These are phyloP conservation scores for Polypterus bichir DNA, from an alignment of 2,113 vertebrate genomes.

Conservation along the genomic window DNA sequence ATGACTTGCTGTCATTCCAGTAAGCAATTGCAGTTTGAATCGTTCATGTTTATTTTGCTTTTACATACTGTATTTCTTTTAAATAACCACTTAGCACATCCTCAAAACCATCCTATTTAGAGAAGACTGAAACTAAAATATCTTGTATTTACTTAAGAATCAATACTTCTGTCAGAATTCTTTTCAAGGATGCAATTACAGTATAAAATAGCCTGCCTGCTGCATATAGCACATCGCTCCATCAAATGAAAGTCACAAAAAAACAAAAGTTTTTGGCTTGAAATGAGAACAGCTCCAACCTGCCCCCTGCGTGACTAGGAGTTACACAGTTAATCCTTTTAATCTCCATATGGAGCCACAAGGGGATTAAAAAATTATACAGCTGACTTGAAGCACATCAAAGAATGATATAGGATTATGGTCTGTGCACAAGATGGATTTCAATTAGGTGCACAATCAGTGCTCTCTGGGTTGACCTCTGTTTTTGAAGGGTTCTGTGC, in stretches of 20 bases:
- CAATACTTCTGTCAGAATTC: neutral
- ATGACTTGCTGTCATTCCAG: too few species aligned
- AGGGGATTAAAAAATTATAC: constrained; percentile 17
- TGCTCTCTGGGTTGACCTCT: neutral
- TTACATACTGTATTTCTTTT: too few species aligned
- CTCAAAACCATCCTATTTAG: neutral
- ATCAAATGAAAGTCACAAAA: neutral
- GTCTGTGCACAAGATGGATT: constrained; percentile 4
- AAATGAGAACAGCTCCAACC: neutral
- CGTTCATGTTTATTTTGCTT: too few species aligned
- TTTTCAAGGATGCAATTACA: neutral
- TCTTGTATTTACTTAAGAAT: too few species aligned
- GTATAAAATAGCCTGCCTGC: neutral
- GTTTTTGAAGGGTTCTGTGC: constrained; percentile 2
- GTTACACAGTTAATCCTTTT: constrained; percentile 16
- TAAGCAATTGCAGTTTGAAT: too few species aligned
- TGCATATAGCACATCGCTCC: neutral
- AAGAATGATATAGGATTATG: constrained; percentile 8
- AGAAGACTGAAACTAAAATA: neutral
- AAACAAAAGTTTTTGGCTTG: constrained; percentile 1
- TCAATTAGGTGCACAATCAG: neutral
- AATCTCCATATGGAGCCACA: constrained; percentile 11
- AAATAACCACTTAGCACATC: too few species aligned
- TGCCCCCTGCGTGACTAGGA: constrained; percentile 5
- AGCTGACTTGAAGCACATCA: constrained; percentile 13